These are phyloP conservation scores for Madoqua kirkii DNA, from an alignment of 2,113 vertebrate species.

Conservation along the genomic window DNA sequence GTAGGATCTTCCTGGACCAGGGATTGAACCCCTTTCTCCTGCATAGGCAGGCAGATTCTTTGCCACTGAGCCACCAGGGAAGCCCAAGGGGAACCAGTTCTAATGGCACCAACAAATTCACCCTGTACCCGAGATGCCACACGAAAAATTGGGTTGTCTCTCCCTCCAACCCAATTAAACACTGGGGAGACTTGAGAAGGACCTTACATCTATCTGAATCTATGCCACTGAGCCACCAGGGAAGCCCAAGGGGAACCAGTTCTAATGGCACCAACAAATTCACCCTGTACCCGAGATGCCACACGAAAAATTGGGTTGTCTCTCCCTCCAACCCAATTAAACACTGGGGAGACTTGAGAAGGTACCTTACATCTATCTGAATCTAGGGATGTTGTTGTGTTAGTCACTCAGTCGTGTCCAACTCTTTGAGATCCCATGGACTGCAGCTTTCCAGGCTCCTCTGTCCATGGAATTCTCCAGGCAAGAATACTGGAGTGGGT, in stretches of 20 bases:
- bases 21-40: not conserved
- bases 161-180: no score
- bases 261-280: not conserved
- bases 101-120: not conserved
- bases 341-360: not conserved
- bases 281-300: not conserved
- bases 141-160: no score
- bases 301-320: not conserved
- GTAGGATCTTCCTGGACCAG: not conserved
- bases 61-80: not conserved
- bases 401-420: accelerated
- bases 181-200: no score
- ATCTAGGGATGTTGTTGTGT: not conserved
- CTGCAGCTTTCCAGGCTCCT: not conserved
- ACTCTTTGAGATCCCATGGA: not conserved
- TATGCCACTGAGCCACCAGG: not conserved
- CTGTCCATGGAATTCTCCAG: not conserved
- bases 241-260: not conserved
- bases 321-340: not conserved
- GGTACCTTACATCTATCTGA: not conserved
- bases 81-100: not conserved
- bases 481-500: not conserved
- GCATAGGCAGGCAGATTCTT: not conserved
- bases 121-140: not conserved
- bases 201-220: no score